Base-by-base conservation (phyloP, 2,113 vertebrate genomes). In the human (Homo sapiens) region DNA sequence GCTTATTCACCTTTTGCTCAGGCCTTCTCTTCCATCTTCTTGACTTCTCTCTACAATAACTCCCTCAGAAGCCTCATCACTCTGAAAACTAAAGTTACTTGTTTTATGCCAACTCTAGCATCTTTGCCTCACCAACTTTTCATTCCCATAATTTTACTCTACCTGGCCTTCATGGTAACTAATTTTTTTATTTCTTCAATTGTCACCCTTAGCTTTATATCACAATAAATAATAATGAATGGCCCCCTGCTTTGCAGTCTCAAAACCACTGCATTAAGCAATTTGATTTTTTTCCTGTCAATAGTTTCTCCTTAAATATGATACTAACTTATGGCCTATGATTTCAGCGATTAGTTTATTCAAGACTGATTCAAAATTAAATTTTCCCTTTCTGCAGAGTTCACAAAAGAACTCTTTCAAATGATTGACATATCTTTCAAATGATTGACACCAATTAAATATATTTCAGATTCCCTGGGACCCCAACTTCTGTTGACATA, bases 371-470 rank as follows among this genome's bases (percentile, higher is more conserved):
- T 75, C 5, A 90, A 79, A 64, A 57, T 70, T 75, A 95, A 85
- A 43, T n/a, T 55, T 95, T 59, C 35, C 30, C 14, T 93, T 93
- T 89, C 81, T 38, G 68, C 27, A 93, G 35, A 90, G 4, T 72
- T 20, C 64, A 73, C 90, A 52, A 73, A 92, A 89, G 20, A 93
- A 66, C 57, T 68, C 22, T 85, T 90, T 76, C 27, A 90, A 76
- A 93, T 82, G 48, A 76, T 76, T 97, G 38, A 82, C 12, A 10
- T 52, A 81, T 81, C 22, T 89, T 90, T 76, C 20, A 93, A 76
- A 93, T 82, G 48, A 82, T 61, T 97, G 40, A 87, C 13, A 86
- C 57, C 35, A 95, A 43, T 57, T 78, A 75, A 79, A 23, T 84
- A 12, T 82, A 55, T 84, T 79, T 84, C 78, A 84, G 23, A 86